A percentile compares a stretch with the other conserved stretches of the same genome.
Conservation (phyloP, 2,888 invertebrate species). For the Heteromyza rotundicornis region DNA sequence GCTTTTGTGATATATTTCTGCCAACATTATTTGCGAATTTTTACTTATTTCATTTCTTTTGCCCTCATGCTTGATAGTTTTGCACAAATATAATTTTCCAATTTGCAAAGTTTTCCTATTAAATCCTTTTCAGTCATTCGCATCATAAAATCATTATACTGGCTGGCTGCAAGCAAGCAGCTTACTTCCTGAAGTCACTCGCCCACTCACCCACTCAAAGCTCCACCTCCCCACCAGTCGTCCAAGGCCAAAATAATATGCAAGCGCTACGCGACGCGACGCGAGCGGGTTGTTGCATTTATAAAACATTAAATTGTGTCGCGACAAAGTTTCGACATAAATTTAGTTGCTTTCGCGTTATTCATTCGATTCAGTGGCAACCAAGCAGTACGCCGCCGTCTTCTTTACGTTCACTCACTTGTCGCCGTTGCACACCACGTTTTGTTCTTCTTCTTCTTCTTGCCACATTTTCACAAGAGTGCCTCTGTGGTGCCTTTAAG, state of each 20-base stretch:
- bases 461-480: too few relatives aligned
- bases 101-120: constrained; percentile 42
- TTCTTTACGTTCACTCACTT: neutral
- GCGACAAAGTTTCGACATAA: constrained; percentile 36
- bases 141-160: constrained; percentile 35
- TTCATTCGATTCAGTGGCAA: neutral
- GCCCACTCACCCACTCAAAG: too few relatives aligned
- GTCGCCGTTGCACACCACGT: neutral
- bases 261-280: neutral
- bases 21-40: too few relatives aligned
- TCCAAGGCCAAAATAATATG: too few relatives aligned
- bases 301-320: constrained; percentile 36
- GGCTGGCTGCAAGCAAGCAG: too few relatives aligned
- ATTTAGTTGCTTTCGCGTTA: constrained; percentile 20
- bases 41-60: neutral
- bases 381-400: neutral
- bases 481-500: constrained; percentile 4
- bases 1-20: neutral
- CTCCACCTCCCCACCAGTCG: too few relatives aligned
- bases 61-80: neutral
- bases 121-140: constrained; percentile 40
- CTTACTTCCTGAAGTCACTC: too few relatives aligned
- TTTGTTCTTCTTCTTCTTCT: neutral
- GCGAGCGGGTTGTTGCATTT: constrained; percentile 17
- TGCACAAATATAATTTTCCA: constrained; percentile 40